Evolutionary conservation across 2,797 vertebrate genomes (phyloP).

Genomic region (Micromesistius poutassou): DNA sequence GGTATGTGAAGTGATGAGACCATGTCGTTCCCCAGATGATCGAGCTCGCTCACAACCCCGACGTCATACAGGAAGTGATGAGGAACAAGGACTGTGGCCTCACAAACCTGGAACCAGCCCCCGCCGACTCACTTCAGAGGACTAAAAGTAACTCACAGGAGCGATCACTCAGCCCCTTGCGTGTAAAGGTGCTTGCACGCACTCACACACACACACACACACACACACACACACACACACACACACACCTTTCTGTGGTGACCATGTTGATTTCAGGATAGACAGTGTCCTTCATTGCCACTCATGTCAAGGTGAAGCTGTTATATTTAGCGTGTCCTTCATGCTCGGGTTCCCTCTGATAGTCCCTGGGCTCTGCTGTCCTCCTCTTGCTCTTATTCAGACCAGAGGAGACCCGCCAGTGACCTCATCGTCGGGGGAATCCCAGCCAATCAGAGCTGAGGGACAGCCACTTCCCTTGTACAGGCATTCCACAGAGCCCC

Average conservation of each 20-base stretch:
- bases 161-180: constrained; percentile 3
- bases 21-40: constrained; percentile 33
- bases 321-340: not conserved
- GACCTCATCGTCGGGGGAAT: constrained; percentile 23
- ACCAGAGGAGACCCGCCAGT: not conserved
- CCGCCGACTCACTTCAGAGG: constrained; percentile 2
- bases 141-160: constrained; percentile 16
- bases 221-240: not conserved
- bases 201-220: not conserved
- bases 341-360: not conserved
- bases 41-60: constrained; percentile 43
- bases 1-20: not conserved
- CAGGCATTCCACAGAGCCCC: constrained; percentile 35
- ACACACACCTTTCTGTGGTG: no score
- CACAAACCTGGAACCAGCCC: constrained; percentile 6
- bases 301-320: not conserved
- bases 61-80: constrained; percentile 38
- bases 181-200: constrained; percentile 18
- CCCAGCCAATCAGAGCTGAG: constrained; percentile 16
- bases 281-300: not conserved
- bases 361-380: not conserved
- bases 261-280: not conserved
- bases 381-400: constrained; percentile 16
- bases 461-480: not conserved
- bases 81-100: constrained; percentile 28